Conservation (phyloP, 2,797 vertebrate species). For the Arrhamphus sclerolepis region DNA sequence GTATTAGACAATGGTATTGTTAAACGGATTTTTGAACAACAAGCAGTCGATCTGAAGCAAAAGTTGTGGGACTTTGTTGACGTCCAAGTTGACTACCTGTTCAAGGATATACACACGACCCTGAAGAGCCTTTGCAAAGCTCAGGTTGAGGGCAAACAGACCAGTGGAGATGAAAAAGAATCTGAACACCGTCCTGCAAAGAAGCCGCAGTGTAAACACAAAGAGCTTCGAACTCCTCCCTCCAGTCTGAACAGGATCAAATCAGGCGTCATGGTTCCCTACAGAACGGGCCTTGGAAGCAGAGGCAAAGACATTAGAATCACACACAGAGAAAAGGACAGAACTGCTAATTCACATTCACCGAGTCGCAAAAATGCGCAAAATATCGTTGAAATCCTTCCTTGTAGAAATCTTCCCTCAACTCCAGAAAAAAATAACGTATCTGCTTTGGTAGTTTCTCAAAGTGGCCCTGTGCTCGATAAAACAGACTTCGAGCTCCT, state of each 20-base stretch:
- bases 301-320: constrained; percentile 83
- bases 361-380: constrained; percentile 12
- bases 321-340: constrained; percentile 44
- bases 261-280: constrained; percentile 33
- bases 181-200: constrained; percentile 32
- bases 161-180: constrained; percentile 43
- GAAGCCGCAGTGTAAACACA: constrained; percentile 19
- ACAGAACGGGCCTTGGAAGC: constrained; percentile 80
- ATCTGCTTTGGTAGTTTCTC: constrained; percentile 60
- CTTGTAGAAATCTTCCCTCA: constrained; percentile 28
- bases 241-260: constrained; percentile 7
- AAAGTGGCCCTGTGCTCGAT: constrained; percentile 69
- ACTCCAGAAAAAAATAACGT: constrained; percentile 58
- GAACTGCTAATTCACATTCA: background rate
- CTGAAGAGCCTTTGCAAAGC: constrained; percentile 78
- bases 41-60: constrained; percentile 90
- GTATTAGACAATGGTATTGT: constrained; percentile 91
- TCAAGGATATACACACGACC: constrained; percentile 84
- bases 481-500: constrained; percentile 90
- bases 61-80: constrained; percentile 96
- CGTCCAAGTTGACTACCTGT: constrained; percentile 90
- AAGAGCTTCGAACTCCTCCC: background rate
- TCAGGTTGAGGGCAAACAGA: constrained; percentile 43
- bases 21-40: constrained; percentile 93
- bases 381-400: constrained; percentile 12